phyloP scores from a whole-genome alignment of 2,113 vertebrate genomes.

The Oreochromis tanganicae region DNA sequence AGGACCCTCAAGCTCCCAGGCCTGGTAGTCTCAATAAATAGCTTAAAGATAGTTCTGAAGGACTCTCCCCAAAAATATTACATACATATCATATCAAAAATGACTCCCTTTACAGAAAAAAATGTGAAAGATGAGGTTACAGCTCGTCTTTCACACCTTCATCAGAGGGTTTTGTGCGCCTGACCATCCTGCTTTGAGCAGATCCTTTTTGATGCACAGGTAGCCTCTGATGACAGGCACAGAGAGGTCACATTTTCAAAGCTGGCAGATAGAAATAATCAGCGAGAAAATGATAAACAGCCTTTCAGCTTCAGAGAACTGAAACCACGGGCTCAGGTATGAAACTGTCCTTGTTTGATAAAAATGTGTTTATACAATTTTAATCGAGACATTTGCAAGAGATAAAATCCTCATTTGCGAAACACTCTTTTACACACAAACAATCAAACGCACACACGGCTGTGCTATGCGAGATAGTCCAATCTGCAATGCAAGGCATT shows the following conservation, averaged over 20 bases:
- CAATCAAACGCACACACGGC: not conserved
- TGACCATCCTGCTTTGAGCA: not conserved
- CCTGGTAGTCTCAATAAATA: not conserved
- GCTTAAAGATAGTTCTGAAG: not conserved
- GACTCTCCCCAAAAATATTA: not conserved
- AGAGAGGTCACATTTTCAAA: not conserved
- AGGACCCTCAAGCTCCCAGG: not conserved
- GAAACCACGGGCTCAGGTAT: not conserved
- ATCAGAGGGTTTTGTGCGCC: not conserved
- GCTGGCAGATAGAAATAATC: not conserved
- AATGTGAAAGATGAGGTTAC: not conserved
- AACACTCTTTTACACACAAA: not conserved
- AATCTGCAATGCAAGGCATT: not conserved
- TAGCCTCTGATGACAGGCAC: not conserved
- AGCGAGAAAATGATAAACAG: not conserved
- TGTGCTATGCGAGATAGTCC: not conserved
- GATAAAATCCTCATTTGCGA: constrained; percentile 2
- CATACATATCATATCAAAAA: not conserved
- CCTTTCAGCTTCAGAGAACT: not conserved
- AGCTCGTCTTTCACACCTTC: not conserved
- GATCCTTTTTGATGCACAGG: not conserved
- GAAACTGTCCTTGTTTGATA: not conserved
- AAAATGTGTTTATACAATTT: not conserved
- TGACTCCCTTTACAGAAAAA: not conserved
- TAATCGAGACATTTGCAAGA: not conserved